Evolutionary conservation across 2,888 invertebrate species (phyloP).

Genomic region (Gymnoscelis rufifasciata): DNA sequence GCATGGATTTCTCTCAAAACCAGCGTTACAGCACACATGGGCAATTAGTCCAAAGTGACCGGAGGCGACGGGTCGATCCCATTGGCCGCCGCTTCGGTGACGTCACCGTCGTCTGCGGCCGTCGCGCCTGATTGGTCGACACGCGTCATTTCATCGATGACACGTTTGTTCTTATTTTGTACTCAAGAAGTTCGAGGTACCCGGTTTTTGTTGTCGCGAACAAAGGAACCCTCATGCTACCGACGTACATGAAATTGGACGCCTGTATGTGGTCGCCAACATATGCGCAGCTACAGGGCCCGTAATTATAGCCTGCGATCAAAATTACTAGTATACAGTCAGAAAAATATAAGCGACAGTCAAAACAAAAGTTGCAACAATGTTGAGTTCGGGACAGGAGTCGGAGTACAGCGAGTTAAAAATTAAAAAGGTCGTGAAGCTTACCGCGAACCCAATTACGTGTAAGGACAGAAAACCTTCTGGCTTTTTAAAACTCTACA

Average conservation of each 20-base stretch:
- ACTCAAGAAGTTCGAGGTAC: slow-evolving; percentile 68
- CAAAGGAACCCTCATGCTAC: slow-evolving; percentile 57
- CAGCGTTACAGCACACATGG: slow-evolving; percentile 76
- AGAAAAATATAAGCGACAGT: slow-evolving; percentile 26
- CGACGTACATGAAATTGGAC: slow-evolving; percentile 48
- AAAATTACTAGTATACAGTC: slow-evolving; percentile 14
- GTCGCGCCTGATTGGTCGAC: slow-evolving; percentile 78
- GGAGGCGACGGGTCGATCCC: slow-evolving; percentile 66
- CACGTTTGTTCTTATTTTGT: slow-evolving; percentile 78
- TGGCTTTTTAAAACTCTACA: slow-evolving; percentile 70
- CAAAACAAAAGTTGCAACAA: slow-evolving; percentile 29
- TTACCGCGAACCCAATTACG: slow-evolving; percentile 61
- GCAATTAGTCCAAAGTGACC: slow-evolving; percentile 79
- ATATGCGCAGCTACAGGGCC: slow-evolving; percentile 23
- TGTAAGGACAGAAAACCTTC: slow-evolving; percentile 52
- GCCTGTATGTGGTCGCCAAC: slow-evolving; percentile 46
- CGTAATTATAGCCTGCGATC: slow-evolving; percentile 31
- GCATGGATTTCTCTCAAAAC: slow-evolving; percentile 68
- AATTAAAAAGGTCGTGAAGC: slow-evolving; percentile 52
- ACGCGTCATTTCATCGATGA: slow-evolving; percentile 78
- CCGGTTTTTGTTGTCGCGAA: slow-evolving; percentile 60
- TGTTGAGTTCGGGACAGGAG: slow-evolving; percentile 15
- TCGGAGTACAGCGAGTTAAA: slow-evolving; percentile 40
- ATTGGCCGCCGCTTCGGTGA: slow-evolving; percentile 69
- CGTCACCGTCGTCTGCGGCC: slow-evolving; percentile 76